Percentiles rank a stretch among this genome's conserved stretches.
These are phyloP conservation scores for Polypedilum vanderplanki DNA, from an alignment of 1,140 invertebrate species.

Conservation along the genomic window DNA sequence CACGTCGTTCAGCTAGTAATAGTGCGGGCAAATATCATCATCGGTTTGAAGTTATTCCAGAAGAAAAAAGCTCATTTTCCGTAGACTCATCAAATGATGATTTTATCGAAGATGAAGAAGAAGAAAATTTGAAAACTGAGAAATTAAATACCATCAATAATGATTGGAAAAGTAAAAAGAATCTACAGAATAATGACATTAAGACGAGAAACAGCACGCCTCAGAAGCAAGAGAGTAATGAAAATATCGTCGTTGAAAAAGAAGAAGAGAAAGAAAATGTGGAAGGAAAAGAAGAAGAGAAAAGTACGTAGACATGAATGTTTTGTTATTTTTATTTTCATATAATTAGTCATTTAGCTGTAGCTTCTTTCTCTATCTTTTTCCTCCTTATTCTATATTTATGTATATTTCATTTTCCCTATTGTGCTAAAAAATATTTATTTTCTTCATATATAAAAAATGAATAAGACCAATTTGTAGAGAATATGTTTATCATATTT, in stretches of 20 bases:
- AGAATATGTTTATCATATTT: neutral
- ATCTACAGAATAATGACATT: conserved; percentile 20
- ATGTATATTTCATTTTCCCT: neutral
- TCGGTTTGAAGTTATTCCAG: conserved; percentile 47
- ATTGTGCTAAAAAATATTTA: too few relatives aligned
- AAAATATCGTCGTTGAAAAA: neutral
- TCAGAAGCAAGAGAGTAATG: neutral
- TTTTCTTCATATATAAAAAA: too few relatives aligned
- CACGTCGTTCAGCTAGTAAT: conserved; percentile 11
- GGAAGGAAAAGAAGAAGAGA: neutral
- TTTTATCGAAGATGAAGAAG: conserved; percentile 32
- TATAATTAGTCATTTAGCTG: conserved; percentile 16
- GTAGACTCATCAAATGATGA: conserved; percentile 45
- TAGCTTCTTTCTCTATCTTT: neutral
- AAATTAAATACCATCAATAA: conserved; percentile 21
- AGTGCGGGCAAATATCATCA: conserved; percentile 31
- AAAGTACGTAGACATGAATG: conserved; percentile 20
- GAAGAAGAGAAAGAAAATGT: neutral
- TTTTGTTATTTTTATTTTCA: neutral
- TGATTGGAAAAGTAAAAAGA: conserved; percentile 9
- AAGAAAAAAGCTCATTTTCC: conserved; percentile 46
- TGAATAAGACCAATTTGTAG: too few relatives aligned
- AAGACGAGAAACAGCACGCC: conserved; percentile 17
- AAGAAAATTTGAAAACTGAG: neutral
- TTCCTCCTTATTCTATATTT: neutral